A percentile compares a stretch with the other conserved stretches of the same genome.
phyloP scores from a whole-genome alignment of 2,113 vertebrate genomes.

The Micromys minutus region DNA sequence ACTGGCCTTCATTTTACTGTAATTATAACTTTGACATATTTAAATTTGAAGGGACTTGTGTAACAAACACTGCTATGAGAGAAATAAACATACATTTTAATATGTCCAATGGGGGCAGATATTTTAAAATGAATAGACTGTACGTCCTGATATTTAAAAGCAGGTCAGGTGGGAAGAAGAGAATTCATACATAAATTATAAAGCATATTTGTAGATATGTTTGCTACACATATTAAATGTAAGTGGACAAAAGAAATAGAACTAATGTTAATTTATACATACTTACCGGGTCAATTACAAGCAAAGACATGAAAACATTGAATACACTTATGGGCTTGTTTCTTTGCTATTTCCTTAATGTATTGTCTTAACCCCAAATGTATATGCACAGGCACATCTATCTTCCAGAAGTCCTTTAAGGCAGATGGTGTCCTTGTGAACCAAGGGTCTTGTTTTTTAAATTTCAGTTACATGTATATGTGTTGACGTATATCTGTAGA shows the following conservation, averaged over 20 bases:
- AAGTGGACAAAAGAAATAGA: background rate
- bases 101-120: conserved; percentile 62
- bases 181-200: background rate
- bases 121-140: conserved; percentile 77
- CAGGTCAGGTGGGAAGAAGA: conserved; percentile 1
- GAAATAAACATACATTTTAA: conserved; percentile 74
- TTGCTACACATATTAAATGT: conserved; percentile 8
- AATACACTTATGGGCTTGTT: background rate
- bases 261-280: conserved; percentile 5
- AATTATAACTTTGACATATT: conserved; percentile 82
- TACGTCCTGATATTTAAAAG: conserved; percentile 60
- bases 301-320: background rate
- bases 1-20: conserved; percentile 79
- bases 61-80: conserved; percentile 55
- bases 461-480: background rate
- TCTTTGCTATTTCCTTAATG: background rate
- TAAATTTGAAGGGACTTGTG: conserved; percentile 74
- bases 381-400: background rate
- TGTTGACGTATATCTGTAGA: background rate
- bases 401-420: background rate
- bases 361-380: background rate
- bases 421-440: background rate
- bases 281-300: background rate
- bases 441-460: background rate
- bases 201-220: background rate